phyloP scores from a whole-genome alignment of 2,888 invertebrate species.

The Ormyrus thymus region DNA sequence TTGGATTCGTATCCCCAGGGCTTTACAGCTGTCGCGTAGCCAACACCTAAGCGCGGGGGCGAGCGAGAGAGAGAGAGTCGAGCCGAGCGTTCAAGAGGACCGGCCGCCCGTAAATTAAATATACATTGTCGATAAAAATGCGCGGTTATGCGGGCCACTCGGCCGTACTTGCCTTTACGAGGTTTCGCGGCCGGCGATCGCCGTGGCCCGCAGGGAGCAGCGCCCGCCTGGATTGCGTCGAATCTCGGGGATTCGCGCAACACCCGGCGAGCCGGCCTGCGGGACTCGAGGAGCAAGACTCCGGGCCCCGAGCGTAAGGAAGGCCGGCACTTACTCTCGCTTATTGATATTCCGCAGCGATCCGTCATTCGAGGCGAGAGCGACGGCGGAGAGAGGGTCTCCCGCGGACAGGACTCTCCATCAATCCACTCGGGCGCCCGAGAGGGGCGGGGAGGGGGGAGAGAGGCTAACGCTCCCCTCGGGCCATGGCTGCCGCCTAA shows the following conservation, averaged over 20 bases:
- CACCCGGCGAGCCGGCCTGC: too few species aligned
- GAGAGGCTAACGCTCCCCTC: conserved; percentile 28
- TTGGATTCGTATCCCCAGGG: conserved; percentile 68
- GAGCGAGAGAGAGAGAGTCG: conserved; percentile 28
- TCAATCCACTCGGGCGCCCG: conserved; percentile 64
- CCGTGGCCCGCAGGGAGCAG: too few species aligned
- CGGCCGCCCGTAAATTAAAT: conserved; percentile 61
- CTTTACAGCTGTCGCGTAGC: conserved; percentile 74
- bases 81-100: neutral
- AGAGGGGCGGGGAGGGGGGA: conserved; percentile 13
- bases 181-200: neutral
- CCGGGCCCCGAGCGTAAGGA: neutral
- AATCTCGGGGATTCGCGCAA: too few species aligned
- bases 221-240: too few species aligned
- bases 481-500: conserved; percentile 35
- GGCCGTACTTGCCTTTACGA: neutral
- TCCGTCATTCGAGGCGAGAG: conserved; percentile 52
- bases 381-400: conserved; percentile 31
- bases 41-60: conserved; percentile 65
- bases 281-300: too few species aligned
- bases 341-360: conserved; percentile 56
- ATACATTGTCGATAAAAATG: conserved; percentile 52
- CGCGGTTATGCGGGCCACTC: conserved; percentile 50
- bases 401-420: conserved; percentile 65
- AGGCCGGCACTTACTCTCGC: conserved; percentile 47